Percentiles rank a stretch among this genome's conserved stretches.
phyloP scores from a whole-genome alignment of 2,888 invertebrate genomes.

The Arge pagana region DNA sequence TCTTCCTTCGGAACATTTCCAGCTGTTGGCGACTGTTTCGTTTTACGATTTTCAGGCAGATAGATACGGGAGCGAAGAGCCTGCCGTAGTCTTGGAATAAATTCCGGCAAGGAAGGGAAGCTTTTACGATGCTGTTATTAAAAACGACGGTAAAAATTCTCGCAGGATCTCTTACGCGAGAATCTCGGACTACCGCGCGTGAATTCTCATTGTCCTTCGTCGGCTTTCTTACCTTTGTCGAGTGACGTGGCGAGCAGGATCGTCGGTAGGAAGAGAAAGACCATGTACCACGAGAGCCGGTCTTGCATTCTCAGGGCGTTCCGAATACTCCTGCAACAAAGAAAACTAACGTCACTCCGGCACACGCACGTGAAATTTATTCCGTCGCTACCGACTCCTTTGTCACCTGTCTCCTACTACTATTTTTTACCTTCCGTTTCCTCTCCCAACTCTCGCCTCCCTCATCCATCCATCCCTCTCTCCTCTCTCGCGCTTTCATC shows the following conservation, averaged over 20 bases:
- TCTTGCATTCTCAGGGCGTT: conserved; percentile 53
- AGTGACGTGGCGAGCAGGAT: conserved; percentile 57
- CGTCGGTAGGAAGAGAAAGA: conserved; percentile 56
- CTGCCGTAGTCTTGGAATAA: too few species aligned
- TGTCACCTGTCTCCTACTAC: not conserved
- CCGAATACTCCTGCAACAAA: conserved; percentile 34
- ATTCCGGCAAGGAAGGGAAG: too few species aligned
- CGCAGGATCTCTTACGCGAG: too few species aligned
- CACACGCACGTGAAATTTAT: too few species aligned
- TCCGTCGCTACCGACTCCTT: too few species aligned
- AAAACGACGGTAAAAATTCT: too few species aligned
- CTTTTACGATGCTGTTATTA: conserved; percentile 12
- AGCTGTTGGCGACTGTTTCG: too few species aligned
- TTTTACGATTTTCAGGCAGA: too few species aligned
- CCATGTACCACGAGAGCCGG: conserved; percentile 58
- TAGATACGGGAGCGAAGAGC: too few species aligned
- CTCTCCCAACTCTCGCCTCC: not conserved
- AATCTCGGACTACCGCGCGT: too few species aligned
- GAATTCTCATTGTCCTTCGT: not conserved
- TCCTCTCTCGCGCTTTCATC: not conserved
- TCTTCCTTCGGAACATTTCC: too few species aligned
- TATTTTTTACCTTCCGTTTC: conserved; percentile 9
- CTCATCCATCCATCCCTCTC: not conserved
- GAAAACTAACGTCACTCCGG: too few species aligned
- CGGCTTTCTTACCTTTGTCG: conserved; percentile 51